phyloP scores from a whole-genome alignment of 1,140 invertebrate genomes.

The Lepidurus packardi region DNA sequence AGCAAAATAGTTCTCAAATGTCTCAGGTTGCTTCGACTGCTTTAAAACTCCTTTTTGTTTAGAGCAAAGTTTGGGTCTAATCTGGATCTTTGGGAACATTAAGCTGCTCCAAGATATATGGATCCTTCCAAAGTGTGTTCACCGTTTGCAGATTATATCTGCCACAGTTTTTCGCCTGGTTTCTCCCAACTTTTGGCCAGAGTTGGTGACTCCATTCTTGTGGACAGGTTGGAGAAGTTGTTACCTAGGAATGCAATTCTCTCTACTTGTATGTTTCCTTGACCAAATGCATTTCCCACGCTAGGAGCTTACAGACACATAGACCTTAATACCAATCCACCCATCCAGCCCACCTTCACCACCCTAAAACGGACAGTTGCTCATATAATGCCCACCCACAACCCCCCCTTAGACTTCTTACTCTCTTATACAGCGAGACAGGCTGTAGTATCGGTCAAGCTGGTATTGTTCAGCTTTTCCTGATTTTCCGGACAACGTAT shows the following conservation, averaged over 20 bases:
- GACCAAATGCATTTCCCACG: slow-evolving; percentile 1
- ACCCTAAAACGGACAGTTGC: not conserved
- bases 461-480: not conserved
- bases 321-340: slow-evolving; percentile 18
- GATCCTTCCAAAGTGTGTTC: not conserved
- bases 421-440: not conserved
- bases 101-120: not conserved
- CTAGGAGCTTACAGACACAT: not conserved
- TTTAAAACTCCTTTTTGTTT: too few relatives aligned
- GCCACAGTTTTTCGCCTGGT: not conserved
- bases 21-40: too few relatives aligned
- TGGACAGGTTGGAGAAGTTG: not conserved
- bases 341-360: not conserved
- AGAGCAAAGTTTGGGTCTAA: too few relatives aligned
- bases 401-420: not conserved
- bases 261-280: not conserved
- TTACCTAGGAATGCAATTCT: slow-evolving; percentile 9
- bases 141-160: not conserved
- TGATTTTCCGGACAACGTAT: not conserved
- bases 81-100: too few relatives aligned
- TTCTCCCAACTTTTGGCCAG: not conserved
- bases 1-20: too few relatives aligned
- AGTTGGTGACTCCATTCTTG: not conserved
- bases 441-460: not conserved
- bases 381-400: not conserved